Evolutionary conservation across 2,888 invertebrate species (phyloP).

Genomic region (Catocala nupta): DNA sequence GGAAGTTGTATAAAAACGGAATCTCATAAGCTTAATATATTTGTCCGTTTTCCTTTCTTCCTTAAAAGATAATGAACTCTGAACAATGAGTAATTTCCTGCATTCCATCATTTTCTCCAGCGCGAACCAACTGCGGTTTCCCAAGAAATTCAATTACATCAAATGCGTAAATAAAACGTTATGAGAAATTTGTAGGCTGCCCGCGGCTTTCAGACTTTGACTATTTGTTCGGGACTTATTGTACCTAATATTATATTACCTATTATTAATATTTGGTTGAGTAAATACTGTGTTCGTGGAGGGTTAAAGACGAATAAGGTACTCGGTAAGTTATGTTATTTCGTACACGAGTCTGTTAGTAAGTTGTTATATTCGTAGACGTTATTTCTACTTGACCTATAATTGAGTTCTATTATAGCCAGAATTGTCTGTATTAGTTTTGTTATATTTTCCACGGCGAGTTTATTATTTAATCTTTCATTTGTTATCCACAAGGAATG

Average conservation of each 20-base stretch:
- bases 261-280: constrained; percentile 6
- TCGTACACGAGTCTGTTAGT: too few relatives aligned
- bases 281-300: constrained; percentile 1
- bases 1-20: too few relatives aligned
- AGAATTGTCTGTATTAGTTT: too few relatives aligned
- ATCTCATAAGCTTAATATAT: too few relatives aligned
- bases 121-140: constrained; percentile 22
- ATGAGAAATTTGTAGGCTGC: constrained; percentile 16
- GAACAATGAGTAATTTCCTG: constrained; percentile 9
- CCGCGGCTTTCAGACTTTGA: constrained; percentile 5
- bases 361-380: too few relatives aligned
- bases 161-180: constrained; percentile 40
- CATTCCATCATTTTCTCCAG: neutral
- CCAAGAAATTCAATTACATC: constrained; percentile 44
- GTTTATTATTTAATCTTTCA: too few relatives aligned
- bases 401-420: too few relatives aligned
- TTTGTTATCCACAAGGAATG: too few relatives aligned
- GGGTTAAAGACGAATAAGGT: too few relatives aligned
- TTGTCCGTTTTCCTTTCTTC: neutral
- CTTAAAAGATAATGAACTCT: neutral
- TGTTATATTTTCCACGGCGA: too few relatives aligned
- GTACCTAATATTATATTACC: neutral
- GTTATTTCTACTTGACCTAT: too few relatives aligned
- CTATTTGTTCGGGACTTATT: neutral
- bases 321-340: too few relatives aligned